Evolutionary conservation across 2,888 invertebrate species (phyloP), one percentile per base, ranked within the genome.

Genomic region (Eupithecia centaureata): DNA sequence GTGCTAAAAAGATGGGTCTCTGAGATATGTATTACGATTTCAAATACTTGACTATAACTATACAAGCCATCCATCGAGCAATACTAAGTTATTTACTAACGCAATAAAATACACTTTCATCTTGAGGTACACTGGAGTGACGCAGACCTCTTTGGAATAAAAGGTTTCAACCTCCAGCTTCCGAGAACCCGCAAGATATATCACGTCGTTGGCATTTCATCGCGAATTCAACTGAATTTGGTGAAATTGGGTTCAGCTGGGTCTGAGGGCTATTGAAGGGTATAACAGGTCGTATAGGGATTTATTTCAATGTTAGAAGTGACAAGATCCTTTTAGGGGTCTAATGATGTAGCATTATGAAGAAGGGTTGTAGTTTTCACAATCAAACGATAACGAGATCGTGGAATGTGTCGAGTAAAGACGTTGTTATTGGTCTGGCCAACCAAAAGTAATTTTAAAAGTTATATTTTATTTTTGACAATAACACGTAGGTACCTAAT

Each of bases 271-370:
- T 18, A 8, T 18, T 42, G 15, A 42, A 61, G 65, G 63, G 65
- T 68, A 61, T 67, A 73, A 77, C 74, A 76, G 76, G 74, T 73
- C 58, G 68, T 64, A 65, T n/a, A 12, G 58, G 32, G 63, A 68
- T 71, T 69, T 73, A 72, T 75, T 67, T 67, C 38, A 52, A 33
- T 65, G 47, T 28, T 33, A 54, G 15, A 66, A 56, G 28, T 54
- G 61, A 61, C 60, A 35, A 33, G 54, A 32, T 22, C 47, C 32
- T 32, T 61, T 61, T 42, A 18, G 12, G 27, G 56, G 28, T 10
- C 58, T 58, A 68, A 70, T 64, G 35, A 51, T 15, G 52, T 27
- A 15, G 5, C 18, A 27, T 27, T 15, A 2, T 15, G 2, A 27
- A 27, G 52, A 25, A 25, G 3, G 18, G 25, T 52, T 52, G 52